Conservation (phyloP, 2,888 invertebrate genomes). For the Ectemnius continuus region DNA sequence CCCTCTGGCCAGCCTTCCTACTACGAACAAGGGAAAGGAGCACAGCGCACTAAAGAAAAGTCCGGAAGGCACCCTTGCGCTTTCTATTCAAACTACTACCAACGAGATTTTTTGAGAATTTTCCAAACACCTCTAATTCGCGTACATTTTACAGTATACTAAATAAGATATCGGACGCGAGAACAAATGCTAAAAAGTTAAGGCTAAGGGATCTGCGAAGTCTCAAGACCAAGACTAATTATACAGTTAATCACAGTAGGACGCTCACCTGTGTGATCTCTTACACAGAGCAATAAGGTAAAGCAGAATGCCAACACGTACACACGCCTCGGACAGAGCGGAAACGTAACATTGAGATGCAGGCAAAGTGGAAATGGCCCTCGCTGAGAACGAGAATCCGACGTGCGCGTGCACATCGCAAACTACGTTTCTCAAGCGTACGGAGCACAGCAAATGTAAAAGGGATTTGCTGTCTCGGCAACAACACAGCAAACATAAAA, state of each 20-base stretch:
- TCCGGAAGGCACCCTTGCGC: too few relatives aligned
- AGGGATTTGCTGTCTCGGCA: conserved; percentile 9
- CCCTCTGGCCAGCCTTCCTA: too few relatives aligned
- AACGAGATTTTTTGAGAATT: too few relatives aligned
- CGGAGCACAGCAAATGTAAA: conserved; percentile 15
- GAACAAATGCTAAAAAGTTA: too few relatives aligned
- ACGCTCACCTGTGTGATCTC: background rate
- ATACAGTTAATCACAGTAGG: conserved; percentile 5
- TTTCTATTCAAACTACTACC: too few relatives aligned
- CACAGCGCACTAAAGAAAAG: too few relatives aligned
- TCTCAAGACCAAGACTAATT: background rate
- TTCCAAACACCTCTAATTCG: too few relatives aligned
- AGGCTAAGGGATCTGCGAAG: too few relatives aligned
- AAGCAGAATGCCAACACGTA: conserved; percentile 4
- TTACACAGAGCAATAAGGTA: too few relatives aligned
- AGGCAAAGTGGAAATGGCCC: conserved; percentile 1
- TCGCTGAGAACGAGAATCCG: conserved; percentile 7
- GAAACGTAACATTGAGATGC: background rate
- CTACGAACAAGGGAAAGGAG: too few relatives aligned
- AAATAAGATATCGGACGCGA: too few relatives aligned
- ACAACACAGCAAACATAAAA: conserved; percentile 7
- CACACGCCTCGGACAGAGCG: background rate
- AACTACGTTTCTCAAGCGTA: conserved; percentile 19
- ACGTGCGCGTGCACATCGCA: conserved; percentile 27
- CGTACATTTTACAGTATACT: too few relatives aligned